These are phyloP conservation scores for Betta splendens DNA, from an alignment of 2,797 vertebrate genomes.

Conservation along the genomic window DNA sequence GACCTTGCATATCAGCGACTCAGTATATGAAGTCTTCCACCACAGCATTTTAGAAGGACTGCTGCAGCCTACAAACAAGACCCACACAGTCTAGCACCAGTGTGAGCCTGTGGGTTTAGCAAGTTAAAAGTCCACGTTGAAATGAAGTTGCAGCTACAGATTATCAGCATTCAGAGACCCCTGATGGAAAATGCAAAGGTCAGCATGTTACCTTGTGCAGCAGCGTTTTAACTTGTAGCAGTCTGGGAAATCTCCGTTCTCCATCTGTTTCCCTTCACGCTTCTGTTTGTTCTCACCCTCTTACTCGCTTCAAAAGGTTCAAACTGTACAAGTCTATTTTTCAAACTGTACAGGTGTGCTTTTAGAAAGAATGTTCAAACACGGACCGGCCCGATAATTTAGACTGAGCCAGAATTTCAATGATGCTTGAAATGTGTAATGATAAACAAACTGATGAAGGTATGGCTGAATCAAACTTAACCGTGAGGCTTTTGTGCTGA, in stretches of 20 bases:
- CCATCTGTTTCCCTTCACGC: background rate
- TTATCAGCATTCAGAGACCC: background rate
- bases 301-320: background rate
- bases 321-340: background rate
- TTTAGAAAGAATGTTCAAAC: background rate
- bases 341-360: background rate
- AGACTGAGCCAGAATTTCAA: background rate
- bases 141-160: background rate
- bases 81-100: background rate
- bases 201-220: background rate
- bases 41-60: background rate
- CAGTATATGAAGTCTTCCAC: too few relatives aligned
- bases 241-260: background rate
- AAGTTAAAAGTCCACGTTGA: background rate
- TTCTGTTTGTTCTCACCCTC: background rate
- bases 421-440: background rate
- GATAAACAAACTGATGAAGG: background rate
- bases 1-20: too few relatives aligned
- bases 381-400: background rate
- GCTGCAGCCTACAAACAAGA: background rate
- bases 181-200: constrained; percentile 3
- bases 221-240: background rate
- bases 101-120: too few relatives aligned
- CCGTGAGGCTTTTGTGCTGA: too few relatives aligned
- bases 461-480: too few relatives aligned